These are phyloP conservation scores for Unio pictorum DNA, from an alignment of 2,888 invertebrate species.

Conservation along the genomic window DNA sequence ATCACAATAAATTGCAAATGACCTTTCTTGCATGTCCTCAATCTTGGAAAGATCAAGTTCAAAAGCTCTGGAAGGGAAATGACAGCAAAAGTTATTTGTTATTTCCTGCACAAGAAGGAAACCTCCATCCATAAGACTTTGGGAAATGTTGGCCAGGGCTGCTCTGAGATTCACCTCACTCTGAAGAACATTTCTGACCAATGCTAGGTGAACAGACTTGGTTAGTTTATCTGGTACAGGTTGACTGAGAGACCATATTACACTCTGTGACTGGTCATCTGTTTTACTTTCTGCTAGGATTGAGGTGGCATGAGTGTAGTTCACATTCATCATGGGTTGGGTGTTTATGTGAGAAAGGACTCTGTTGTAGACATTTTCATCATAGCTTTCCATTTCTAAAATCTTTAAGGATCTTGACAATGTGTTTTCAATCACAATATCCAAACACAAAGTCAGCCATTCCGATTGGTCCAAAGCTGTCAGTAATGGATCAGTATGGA, in stretches of 20 bases:
- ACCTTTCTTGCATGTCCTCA: conserved; percentile 25
- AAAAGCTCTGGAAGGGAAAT: conserved; percentile 50
- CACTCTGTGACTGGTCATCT: conserved; percentile 73
- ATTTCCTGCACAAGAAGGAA: conserved; percentile 71
- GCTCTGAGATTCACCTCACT: conserved; percentile 40
- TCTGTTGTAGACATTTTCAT: conserved; percentile 10
- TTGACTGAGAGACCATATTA: conserved; percentile 77
- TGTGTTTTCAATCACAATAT: conserved; percentile 85
- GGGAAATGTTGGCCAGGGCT: conserved; percentile 57
- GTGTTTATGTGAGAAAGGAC: conserved; percentile 72
- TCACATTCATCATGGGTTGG: conserved; percentile 80
- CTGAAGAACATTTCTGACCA: conserved; percentile 59
- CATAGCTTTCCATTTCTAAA: no score
- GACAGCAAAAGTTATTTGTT: conserved; percentile 65
- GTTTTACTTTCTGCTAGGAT: conserved; percentile 68
- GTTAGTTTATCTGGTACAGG: conserved; percentile 66
- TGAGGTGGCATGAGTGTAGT: conserved; percentile 75
- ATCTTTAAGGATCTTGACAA: conserved; percentile 80
- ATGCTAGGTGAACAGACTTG: conserved; percentile 57
- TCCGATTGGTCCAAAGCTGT: conserved; percentile 21
- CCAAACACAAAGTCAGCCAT: conserved; percentile 74
- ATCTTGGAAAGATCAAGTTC: conserved; percentile 16
- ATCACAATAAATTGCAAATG: conserved; percentile 47
- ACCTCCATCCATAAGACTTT: conserved; percentile 78
- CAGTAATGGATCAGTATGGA: conserved; percentile 15